These are phyloP conservation scores for Phoebastria nigripes DNA, from an alignment of 2,797 vertebrate species.

Conservation along the genomic window DNA sequence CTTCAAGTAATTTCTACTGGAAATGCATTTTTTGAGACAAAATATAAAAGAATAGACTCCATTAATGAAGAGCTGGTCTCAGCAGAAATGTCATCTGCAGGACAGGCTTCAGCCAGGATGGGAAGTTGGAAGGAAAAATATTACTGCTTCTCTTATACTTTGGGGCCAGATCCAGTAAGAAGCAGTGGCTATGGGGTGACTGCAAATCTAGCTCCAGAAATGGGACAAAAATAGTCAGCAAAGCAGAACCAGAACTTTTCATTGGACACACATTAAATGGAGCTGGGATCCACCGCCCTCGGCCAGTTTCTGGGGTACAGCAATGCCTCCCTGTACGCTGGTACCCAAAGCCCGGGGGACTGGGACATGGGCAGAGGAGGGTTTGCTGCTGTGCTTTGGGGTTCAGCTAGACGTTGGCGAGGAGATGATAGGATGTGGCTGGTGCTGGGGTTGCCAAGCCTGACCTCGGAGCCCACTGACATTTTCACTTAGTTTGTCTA, in stretches of 20 bases:
- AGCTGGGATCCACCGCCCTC: not conserved
- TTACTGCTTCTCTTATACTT: not conserved
- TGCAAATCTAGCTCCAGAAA: not conserved
- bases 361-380: not conserved
- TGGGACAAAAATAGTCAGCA: not conserved
- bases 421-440: not conserved
- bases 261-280: accelerated
- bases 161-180: not conserved
- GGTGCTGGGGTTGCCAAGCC: not conserved
- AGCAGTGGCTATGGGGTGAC: not conserved
- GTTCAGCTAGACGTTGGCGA: accelerated
- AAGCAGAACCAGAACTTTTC: not conserved
- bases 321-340: accelerated
- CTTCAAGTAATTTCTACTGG: not conserved
- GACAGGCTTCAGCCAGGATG: not conserved
- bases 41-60: not conserved
- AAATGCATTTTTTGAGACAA: not conserved
- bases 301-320: not conserved
- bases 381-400: not conserved
- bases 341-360: not conserved
- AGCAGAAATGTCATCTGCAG: not conserved
- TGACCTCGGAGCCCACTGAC: accelerated
- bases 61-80: not conserved
- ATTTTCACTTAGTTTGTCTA: not conserved
- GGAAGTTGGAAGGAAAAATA: not conserved